Evolutionary conservation across 1,140 invertebrate species (phyloP).

Genomic region (Aphis craccivora): DNA sequence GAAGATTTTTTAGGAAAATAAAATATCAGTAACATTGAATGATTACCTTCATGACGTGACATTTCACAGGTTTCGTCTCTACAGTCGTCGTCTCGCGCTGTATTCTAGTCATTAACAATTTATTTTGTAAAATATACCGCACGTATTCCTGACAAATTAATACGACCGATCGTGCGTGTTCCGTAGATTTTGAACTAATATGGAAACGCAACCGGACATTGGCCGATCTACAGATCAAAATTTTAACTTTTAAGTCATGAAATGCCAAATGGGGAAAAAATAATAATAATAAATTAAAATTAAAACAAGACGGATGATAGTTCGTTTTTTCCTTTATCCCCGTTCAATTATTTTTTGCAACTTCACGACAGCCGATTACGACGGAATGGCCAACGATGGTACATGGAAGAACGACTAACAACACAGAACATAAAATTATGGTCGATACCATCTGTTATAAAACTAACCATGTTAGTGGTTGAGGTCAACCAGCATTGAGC

Average conservation of each 20-base stretch:
- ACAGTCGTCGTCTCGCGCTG: not conserved
- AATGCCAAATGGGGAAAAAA: not conserved
- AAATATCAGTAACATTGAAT: not conserved
- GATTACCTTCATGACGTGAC: slow-evolving; percentile 83
- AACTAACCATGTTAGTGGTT: too few species aligned
- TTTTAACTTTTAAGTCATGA: not conserved
- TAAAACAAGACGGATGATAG: slow-evolving; percentile 20
- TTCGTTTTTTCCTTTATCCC: slow-evolving; percentile 42
- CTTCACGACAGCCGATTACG: slow-evolving; percentile 55
- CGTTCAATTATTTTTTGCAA: slow-evolving; percentile 45
- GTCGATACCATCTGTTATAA: not conserved
- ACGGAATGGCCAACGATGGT: slow-evolving; percentile 37
- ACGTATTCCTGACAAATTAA: not conserved
- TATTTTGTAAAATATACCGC: not conserved
- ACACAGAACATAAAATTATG: not conserved
- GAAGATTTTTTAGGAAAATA: not conserved
- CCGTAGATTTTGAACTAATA: not conserved
- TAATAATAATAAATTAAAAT: slow-evolving; percentile 17
- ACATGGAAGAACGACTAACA: slow-evolving; percentile 14
- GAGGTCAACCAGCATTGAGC: too few species aligned
- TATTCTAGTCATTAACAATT: slow-evolving; percentile 51
- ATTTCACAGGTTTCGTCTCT: slow-evolving; percentile 67
- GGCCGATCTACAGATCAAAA: not conserved
- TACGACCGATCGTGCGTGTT: not conserved
- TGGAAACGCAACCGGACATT: not conserved